Percentiles rank a stretch among this genome's conserved stretches.
phyloP scores from a whole-genome alignment of 2,113 vertebrate species.

The Melanostigma gelatinosum region DNA sequence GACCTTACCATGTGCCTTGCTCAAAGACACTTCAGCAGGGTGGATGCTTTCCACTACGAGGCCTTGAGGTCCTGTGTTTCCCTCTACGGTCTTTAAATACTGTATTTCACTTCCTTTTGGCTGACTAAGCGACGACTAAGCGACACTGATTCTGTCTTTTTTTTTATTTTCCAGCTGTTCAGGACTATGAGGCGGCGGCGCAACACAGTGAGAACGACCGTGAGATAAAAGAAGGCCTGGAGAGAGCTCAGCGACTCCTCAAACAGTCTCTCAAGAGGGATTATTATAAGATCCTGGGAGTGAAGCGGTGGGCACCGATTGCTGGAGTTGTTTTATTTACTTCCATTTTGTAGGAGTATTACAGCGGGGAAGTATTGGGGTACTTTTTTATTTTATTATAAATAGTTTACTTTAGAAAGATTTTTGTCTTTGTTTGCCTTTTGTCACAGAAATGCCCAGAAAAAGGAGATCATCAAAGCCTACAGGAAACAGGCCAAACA shows the following conservation, averaged over 20 bases:
- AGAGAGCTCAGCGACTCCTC: conserved; percentile 92
- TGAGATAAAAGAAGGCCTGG: conserved; percentile 93
- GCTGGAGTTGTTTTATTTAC: background rate
- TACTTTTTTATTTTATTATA: background rate
- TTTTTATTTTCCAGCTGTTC: conserved; percentile 86
- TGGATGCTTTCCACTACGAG: background rate
- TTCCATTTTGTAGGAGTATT: background rate
- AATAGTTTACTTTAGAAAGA: background rate
- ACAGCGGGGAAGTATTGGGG: background rate
- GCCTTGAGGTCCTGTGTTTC: background rate
- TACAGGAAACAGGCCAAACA: conserved; percentile 96
- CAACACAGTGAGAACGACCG: conserved; percentile 93
- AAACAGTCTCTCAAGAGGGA: conserved; percentile 97
- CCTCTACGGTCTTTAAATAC: background rate
- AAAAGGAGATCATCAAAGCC: conserved; percentile 97
- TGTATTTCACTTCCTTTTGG: conserved; percentile 7
- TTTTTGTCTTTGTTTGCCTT: background rate
- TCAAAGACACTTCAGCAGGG: background rate
- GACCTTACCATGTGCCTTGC: background rate
- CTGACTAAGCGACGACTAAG: conserved; percentile 9
- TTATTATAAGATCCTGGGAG: conserved; percentile 98
- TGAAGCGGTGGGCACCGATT: conserved; percentile 89
- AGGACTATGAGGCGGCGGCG: conserved; percentile 92
- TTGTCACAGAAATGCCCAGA: conserved; percentile 90
- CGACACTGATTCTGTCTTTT: background rate